phyloP scores from a whole-genome alignment of 2,888 invertebrate genomes.

The Tenthredo notha region DNA sequence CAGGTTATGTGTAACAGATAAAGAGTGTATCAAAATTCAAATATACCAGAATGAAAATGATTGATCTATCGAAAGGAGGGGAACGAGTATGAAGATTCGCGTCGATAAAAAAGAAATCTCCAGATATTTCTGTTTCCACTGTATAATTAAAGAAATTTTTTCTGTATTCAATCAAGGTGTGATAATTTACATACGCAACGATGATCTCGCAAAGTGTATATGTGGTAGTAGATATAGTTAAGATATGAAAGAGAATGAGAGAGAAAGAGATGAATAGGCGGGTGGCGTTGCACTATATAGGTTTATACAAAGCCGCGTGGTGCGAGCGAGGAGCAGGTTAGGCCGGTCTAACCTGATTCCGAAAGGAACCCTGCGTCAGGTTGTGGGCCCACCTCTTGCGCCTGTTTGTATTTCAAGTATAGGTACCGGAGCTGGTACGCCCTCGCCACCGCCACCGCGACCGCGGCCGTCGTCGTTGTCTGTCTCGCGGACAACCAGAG shows the following conservation, averaged over 20 bases:
- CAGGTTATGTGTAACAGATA: too few species aligned
- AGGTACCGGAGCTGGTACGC: slow-evolving; percentile 67
- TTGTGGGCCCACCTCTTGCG: slow-evolving; percentile 75
- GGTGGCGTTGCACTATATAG: slow-evolving; percentile 42
- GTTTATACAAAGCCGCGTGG: slow-evolving; percentile 45
- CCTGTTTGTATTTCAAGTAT: slow-evolving; percentile 77
- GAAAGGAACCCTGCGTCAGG: slow-evolving; percentile 75
- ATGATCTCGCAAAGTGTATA: not conserved
- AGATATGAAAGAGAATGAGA: slow-evolving; percentile 58
- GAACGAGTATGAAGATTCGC: too few species aligned
- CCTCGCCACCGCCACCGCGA: slow-evolving; percentile 71
- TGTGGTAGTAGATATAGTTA: not conserved
- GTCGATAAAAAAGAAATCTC: too few species aligned
- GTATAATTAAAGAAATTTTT: too few species aligned
- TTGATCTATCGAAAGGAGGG: too few species aligned
- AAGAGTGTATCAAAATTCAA: too few species aligned
- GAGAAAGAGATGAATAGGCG: slow-evolving; percentile 50
- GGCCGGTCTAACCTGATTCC: slow-evolving; percentile 79
- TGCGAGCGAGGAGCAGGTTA: slow-evolving; percentile 73
- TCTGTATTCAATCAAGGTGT: not conserved
- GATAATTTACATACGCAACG: slow-evolving; percentile 57
- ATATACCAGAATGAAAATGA: too few species aligned
- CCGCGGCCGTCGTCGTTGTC: slow-evolving; percentile 56
- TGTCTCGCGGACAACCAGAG: slow-evolving; percentile 41
- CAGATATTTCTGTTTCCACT: too few species aligned